Percentiles rank a stretch among this genome's conserved stretches.
Evolutionary conservation across 2,797 vertebrate species (phyloP).

Genomic region (Alouatta caraya): DNA sequence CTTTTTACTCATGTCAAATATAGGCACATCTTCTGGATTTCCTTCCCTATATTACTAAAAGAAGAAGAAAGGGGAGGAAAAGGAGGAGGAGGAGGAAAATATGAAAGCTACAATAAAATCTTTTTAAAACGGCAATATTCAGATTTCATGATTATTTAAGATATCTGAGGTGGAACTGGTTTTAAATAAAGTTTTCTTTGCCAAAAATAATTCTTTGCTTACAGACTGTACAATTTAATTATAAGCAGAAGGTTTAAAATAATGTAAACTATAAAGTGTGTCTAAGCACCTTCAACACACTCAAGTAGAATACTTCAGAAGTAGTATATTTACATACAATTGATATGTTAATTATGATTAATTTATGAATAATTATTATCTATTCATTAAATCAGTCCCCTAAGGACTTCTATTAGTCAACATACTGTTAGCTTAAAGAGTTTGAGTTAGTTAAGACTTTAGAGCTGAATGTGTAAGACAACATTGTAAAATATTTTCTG

Average conservation of each 20-base stretch:
- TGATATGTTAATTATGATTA: slow-evolving; percentile 57
- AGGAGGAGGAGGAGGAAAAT: background rate
- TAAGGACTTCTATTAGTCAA: slow-evolving; percentile 35
- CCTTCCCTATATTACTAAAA: background rate
- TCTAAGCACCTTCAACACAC: slow-evolving; percentile 27
- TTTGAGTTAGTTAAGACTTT: slow-evolving; percentile 8
- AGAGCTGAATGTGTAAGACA: background rate
- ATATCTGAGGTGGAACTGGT: background rate
- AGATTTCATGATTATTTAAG: slow-evolving; percentile 18
- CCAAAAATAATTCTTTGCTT: slow-evolving; percentile 24
- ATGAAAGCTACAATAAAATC: background rate
- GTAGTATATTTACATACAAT: slow-evolving; percentile 49
- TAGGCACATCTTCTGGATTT: background rate
- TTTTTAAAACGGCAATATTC: background rate
- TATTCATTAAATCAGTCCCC: slow-evolving; percentile 30
- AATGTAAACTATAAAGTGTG: slow-evolving; percentile 20
- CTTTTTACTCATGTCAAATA: background rate
- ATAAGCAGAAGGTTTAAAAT: slow-evolving; percentile 31
- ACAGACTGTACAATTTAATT: background rate
- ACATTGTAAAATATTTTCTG: slow-evolving; percentile 20
- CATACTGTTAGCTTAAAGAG: background rate
- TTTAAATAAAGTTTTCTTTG: slow-evolving; percentile 15
- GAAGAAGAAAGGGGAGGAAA: background rate
- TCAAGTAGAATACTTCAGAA: slow-evolving; percentile 30
- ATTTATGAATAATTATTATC: slow-evolving; percentile 62